Base-by-base conservation (phyloP, 1,140 invertebrate genomes). In the Conus betulinus region DNA sequence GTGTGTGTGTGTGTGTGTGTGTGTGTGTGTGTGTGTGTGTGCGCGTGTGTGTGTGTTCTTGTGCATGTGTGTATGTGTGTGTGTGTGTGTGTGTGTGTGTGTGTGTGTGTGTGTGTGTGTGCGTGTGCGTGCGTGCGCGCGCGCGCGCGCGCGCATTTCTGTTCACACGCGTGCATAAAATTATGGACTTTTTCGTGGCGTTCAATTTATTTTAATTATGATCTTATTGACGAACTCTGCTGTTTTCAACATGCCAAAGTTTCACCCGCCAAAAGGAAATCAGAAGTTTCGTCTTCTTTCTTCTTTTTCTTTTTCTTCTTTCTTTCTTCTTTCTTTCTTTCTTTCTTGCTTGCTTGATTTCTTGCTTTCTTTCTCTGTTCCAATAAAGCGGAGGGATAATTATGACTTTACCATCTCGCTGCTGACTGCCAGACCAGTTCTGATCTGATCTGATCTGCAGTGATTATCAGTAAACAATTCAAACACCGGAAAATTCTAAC, bases 1-100 rank as follows among this genome's bases (percentile, higher is more conserved):
- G 67, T 74, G 67, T 74, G 67, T 74, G 67, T 74, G 67, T 74
- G 67, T 74, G 67, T 74, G 67, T 74, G 67, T n/a, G 67, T 74
- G 67, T 74, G 67, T 74, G 67, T 0, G 67, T 4, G 3, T 20
- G 67, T 17, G 67, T 17, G 67, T 74, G 67, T 74, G 7, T 20
- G 20, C 20, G 67, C 20, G 67, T 71, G 7, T 71, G 67, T 71
- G 67, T 71, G 67, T 71, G 67, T 71, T 7, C 20, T 7, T 71
- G 67, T 71, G 67, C 20, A 20, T 74, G 67, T 23, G 67, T 74
- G 67, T 74, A 6, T n/a, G 67, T 20, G 13, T n/a, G 17, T 74
- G 13, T n/a, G 17, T 74, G 13, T 74, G 67, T 74, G 7, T 74
- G 67, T n/a, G 20, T 20, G n/a, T 25, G 17, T 20, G 67, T 25